Base-by-base conservation (phyloP, 1,140 invertebrate genomes). In the Trichonephila clavata region DNA sequence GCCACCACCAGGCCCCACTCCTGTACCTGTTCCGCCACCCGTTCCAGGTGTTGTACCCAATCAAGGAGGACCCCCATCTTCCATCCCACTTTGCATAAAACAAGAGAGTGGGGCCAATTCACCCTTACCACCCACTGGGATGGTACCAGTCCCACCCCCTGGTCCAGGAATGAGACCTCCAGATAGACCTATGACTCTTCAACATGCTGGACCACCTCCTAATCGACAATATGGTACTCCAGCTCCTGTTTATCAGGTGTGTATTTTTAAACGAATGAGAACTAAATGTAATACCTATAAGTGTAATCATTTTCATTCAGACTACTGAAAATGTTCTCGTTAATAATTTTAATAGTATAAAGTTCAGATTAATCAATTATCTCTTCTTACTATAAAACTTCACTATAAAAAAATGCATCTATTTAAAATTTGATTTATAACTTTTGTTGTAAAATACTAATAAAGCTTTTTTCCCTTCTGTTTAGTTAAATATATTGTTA, bases 221-320 rank as follows among this genome's bases (percentile, higher is more conserved):
- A 92, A 95, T 96, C 2, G 97, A 97, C 95, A 96, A 96, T 94
- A 96, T 97, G 94, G 96, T 96, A 86, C 96, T 96, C n/a, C 97
- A 96, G 93, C 97, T 95, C 94, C 96, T 97, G 95, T 94, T 77
- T 92, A 97, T 97, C 95, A 96, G 96, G 96, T 97, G 96, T 95
- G 96, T 96, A 14, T 68, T 68, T 77, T 50, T 50, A 50, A 50
- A 50, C 10, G 7, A 50, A 50, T 50, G 16, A 20, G 2, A 63
- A 5, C 6, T 63, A 20, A 20, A 21, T 20, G 61, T 63, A 63
- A 18, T 63, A 63, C 14, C 14, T 60, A 27, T 3, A 61, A 61
- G n/a, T 24, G 5, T 60, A 20, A 21, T 18, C 65, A 43, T 27
- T 83, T 24, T 57, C 43, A 3, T 10, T 18, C 18, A 18, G 5